Evolutionary conservation across 2,888 invertebrate genomes (phyloP).

Genomic region (Lasioglossum figueresi): DNA sequence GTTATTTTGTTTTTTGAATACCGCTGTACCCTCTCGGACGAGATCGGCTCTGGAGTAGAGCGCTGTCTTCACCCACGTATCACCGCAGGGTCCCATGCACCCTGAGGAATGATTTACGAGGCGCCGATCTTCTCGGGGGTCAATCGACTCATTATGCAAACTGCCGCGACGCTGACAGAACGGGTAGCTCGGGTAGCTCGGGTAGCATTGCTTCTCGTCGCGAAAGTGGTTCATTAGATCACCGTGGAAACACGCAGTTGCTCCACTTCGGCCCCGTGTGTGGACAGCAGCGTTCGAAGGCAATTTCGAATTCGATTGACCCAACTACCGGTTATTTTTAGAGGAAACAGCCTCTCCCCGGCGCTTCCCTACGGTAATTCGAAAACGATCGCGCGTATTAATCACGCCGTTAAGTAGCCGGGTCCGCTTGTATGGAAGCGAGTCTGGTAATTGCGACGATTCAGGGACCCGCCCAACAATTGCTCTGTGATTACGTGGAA

Average conservation of each 20-base stretch:
- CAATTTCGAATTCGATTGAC: slow-evolving; percentile 46
- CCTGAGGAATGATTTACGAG: slow-evolving; percentile 6
- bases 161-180: slow-evolving; percentile 25
- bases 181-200: slow-evolving; percentile 46
- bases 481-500: slow-evolving; percentile 17
- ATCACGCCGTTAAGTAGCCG: slow-evolving; percentile 33
- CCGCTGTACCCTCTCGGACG: neutral
- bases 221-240: slow-evolving; percentile 69
- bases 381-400: slow-evolving; percentile 25
- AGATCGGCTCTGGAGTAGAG: neutral
- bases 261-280: slow-evolving; percentile 51
- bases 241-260: slow-evolving; percentile 51
- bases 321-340: slow-evolving; percentile 11
- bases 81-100: neutral
- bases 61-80: neutral
- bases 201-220: slow-evolving; percentile 50
- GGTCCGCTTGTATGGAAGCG: neutral
- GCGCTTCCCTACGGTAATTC: slow-evolving; percentile 19
- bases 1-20: neutral
- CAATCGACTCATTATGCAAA: slow-evolving; percentile 60
- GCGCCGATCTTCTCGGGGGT: slow-evolving; percentile 46
- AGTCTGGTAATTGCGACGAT: slow-evolving; percentile 30
- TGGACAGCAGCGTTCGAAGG: slow-evolving; percentile 20
- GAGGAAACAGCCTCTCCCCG: neutral
- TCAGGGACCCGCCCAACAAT: slow-evolving; percentile 38